Evolutionary conservation across 2,888 invertebrate species (phyloP).

Genomic region (Arctia plantaginis): DNA sequence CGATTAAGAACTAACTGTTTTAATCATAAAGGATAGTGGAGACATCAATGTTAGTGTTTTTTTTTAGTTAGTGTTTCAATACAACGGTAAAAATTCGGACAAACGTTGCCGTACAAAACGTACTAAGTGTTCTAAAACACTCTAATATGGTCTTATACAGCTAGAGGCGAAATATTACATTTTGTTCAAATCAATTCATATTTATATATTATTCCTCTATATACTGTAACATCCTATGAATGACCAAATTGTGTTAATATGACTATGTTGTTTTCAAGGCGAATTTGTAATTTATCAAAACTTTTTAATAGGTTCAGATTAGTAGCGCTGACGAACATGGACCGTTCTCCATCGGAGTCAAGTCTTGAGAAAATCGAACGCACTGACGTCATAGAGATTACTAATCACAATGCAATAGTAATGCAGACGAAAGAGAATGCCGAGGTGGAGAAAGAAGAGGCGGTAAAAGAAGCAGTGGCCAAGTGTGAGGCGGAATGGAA

Average conservation of each 20-base stretch:
- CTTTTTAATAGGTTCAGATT: conserved; percentile 87
- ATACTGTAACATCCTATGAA: too few relatives aligned
- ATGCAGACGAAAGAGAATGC: conserved; percentile 89
- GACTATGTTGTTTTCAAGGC: background rate
- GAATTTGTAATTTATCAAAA: background rate
- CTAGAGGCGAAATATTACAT: too few relatives aligned
- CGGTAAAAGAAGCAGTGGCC: conserved; percentile 80
- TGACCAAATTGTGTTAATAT: background rate
- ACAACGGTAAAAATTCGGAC: background rate
- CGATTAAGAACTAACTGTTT: background rate
- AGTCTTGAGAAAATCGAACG: conserved; percentile 92
- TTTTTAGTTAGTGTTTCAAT: too few relatives aligned
- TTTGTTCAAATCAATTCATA: too few relatives aligned
- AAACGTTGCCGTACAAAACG: too few relatives aligned
- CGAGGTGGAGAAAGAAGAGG: conserved; percentile 86
- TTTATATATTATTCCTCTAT: too few relatives aligned
- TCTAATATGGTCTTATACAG: too few relatives aligned
- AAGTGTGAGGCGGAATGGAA: conserved; percentile 88
- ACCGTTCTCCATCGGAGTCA: conserved; percentile 91
- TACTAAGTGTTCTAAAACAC: too few relatives aligned
- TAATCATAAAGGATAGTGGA: background rate
- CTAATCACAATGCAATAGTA: conserved; percentile 89
- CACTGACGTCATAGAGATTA: conserved; percentile 87
- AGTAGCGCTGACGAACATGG: conserved; percentile 91
- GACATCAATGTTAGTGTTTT: background rate